Conservation (phyloP, 2,797 vertebrate species). For the Hippoglossus hippoglossus region DNA sequence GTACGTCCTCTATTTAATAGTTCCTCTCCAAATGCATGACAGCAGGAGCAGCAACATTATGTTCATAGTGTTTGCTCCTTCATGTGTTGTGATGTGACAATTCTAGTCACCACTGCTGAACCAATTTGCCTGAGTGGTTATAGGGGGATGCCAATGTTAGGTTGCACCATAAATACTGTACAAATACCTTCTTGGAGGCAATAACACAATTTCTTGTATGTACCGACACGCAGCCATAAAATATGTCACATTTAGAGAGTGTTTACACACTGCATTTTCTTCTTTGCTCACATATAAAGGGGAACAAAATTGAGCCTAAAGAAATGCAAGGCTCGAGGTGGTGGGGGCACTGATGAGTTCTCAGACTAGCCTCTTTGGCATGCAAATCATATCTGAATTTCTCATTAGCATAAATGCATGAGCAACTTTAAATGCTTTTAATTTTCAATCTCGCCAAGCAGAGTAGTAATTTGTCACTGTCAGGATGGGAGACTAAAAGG, state of each 20-base stretch:
- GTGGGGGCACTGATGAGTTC: conserved; percentile 88
- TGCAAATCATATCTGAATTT: conserved; percentile 99
- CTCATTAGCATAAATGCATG: conserved; percentile 99
- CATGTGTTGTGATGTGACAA: conserved; percentile 74
- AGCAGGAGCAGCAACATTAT: conserved; percentile 60
- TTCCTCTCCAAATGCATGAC: conserved; percentile 29
- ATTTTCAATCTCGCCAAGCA: conserved; percentile 99
- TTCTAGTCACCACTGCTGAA: conserved; percentile 78
- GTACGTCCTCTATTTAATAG: conserved; percentile 39
- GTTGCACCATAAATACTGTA: conserved; percentile 66
- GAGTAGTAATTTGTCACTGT: conserved; percentile 99
- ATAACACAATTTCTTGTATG: conserved; percentile 54
- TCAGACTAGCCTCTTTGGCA: conserved; percentile 99
- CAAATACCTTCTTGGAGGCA: conserved; percentile 53
- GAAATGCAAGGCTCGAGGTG: conserved; percentile 73
- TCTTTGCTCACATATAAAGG: conserved; percentile 67
- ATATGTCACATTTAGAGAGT: conserved; percentile 66
- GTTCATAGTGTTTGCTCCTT: conserved; percentile 54
- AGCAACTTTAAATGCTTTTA: conserved; percentile 99
- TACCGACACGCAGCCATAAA: conserved; percentile 52
- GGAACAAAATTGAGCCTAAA: conserved; percentile 76
- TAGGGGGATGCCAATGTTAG: conserved; percentile 52
- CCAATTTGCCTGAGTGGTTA: conserved; percentile 77
- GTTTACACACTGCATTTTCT: conserved; percentile 63
- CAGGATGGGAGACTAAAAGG: conserved; percentile 98